Evolutionary conservation across 2,888 invertebrate genomes (phyloP).

Genomic region (Anthrax anthrax): DNA sequence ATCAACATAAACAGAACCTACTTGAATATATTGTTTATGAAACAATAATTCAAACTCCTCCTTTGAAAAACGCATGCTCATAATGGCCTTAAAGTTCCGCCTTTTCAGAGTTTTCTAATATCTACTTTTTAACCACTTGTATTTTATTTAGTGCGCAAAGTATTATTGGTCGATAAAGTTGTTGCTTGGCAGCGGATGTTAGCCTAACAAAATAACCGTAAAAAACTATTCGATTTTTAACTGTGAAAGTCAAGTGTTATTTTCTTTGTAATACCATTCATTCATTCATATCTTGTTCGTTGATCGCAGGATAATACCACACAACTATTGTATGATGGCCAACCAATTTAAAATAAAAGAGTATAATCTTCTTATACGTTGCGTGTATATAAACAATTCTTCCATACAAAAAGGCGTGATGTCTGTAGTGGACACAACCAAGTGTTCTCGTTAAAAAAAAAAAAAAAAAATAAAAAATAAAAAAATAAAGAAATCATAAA

Average conservation of each 20-base stretch:
- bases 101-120: not conserved
- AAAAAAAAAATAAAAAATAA: not conserved
- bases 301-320: not conserved
- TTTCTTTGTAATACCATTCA: no score
- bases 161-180: slow-evolving; percentile 33
- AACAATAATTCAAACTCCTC: slow-evolving; percentile 4
- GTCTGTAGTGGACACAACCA: slow-evolving; percentile 1
- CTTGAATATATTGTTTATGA: not conserved
- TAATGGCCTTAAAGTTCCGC: not conserved
- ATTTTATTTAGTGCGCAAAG: slow-evolving; percentile 27
- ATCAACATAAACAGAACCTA: slow-evolving; percentile 1
- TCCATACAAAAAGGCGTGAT: slow-evolving; percentile 3
- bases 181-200: slow-evolving; percentile 10
- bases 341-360: no score
- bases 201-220: not conserved
- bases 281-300: no score
- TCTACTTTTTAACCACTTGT: slow-evolving; percentile 1
- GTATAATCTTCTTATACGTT: no score
- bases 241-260: no score
- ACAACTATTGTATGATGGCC: not conserved
- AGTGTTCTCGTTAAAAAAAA: not conserved
- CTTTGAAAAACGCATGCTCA: slow-evolving; percentile 4
- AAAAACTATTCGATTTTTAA: not conserved
- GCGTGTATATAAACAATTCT: no score
- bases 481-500: not conserved